Percentiles rank a stretch among this genome's conserved stretches.
Evolutionary conservation across 2,113 vertebrate genomes (phyloP).

Genomic region (Clarias gariepinus): DNA sequence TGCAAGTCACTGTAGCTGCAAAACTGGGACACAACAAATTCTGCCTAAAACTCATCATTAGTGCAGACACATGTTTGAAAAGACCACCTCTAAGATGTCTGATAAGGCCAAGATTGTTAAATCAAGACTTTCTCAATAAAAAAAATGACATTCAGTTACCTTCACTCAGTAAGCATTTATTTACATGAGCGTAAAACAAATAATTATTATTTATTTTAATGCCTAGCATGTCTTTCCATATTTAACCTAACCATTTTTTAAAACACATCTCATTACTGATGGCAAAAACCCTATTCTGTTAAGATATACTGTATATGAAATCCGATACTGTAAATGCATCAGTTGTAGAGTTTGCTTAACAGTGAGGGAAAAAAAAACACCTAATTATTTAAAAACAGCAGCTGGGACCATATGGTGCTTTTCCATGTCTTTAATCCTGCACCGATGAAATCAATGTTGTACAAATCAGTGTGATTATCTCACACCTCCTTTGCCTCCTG

Average conservation of each 20-base stretch:
- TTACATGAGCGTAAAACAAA: not conserved
- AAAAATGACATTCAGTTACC: not conserved
- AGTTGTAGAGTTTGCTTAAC: not conserved
- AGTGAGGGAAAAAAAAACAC: not conserved
- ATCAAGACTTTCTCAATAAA: not conserved
- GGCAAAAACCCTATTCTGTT: constrained; percentile 6
- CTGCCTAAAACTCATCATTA: constrained; percentile 40
- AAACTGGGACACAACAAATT: constrained; percentile 29
- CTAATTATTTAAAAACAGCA: constrained; percentile 17
- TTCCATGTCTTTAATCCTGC: constrained; percentile 4
- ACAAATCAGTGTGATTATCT: constrained; percentile 28
- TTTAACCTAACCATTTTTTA: not conserved
- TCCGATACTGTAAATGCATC: not conserved
- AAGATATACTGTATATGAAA: not conserved
- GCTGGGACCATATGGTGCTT: constrained; percentile 30
- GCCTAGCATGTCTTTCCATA: not conserved
- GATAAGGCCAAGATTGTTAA: constrained; percentile 31
- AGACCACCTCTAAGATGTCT: constrained; percentile 18
- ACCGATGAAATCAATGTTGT: constrained; percentile 1
- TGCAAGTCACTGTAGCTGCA: constrained; percentile 14
- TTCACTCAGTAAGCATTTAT: not conserved
- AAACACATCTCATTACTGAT: not conserved
- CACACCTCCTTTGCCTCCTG: constrained; percentile 10
- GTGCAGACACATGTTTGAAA: constrained; percentile 43
- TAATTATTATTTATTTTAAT: not conserved